Evolutionary conservation across 2,113 vertebrate species (phyloP).

Genomic region (Nymphicus hollandicus): DNA sequence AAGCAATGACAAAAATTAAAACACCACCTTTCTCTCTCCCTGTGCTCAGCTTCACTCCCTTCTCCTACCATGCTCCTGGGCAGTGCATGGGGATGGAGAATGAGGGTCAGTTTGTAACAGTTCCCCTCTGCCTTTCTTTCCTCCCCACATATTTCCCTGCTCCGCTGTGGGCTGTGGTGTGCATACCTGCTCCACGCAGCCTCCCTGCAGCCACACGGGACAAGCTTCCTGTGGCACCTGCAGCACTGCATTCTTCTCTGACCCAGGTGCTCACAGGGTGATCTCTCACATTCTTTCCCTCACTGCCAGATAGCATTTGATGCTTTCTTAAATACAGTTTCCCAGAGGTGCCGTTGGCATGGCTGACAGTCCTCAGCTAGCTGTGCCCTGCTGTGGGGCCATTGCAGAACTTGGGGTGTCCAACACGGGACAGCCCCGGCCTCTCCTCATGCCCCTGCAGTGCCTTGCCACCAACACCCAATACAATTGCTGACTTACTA

Average conservation of each 20-base stretch:
- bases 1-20: not conserved
- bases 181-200: rapidly evolving
- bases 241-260: too few species aligned
- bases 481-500: rapidly evolving
- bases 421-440: rapidly evolving
- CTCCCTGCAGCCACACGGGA: not conserved
- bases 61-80: not conserved
- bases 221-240: rapidly evolving
- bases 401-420: rapidly evolving
- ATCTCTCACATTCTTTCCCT: not conserved
- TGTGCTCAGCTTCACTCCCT: not conserved
- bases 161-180: rapidly evolving
- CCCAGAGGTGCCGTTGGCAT: not conserved
- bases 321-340: not conserved
- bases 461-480: too few species aligned
- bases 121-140: not conserved
- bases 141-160: not conserved
- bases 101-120: too few species aligned
- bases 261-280: rapidly evolving
- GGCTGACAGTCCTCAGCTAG: too few species aligned
- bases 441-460: not conserved
- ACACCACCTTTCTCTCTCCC: rapidly evolving
- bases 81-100: not conserved
- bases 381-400: rapidly evolving
- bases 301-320: rapidly evolving